Conservation (phyloP, 2,113 vertebrate genomes). For the Callopanchax toddi region DNA sequence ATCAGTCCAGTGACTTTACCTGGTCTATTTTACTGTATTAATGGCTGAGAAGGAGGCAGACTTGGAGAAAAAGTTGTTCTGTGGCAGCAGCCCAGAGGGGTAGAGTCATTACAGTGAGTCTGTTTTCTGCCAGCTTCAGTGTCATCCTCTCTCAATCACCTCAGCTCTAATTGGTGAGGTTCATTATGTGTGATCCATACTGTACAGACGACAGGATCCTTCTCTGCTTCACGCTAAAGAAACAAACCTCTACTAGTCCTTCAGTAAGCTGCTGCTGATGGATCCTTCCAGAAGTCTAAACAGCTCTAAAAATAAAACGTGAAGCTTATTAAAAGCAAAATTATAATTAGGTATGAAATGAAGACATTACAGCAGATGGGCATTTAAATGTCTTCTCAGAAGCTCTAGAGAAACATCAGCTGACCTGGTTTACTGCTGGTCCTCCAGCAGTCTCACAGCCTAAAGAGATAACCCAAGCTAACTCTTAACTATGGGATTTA, state of each 20-base stretch:
- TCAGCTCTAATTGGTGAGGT: conserved; percentile 34
- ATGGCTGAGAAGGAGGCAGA: background rate
- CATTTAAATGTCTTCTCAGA: too few species aligned
- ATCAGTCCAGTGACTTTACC: background rate
- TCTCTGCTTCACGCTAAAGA: background rate
- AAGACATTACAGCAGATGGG: too few species aligned
- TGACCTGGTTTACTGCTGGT: too few species aligned
- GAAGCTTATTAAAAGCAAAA: too few species aligned
- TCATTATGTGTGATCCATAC: conserved; percentile 27
- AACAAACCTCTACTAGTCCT: background rate
- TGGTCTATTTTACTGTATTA: conserved; percentile 10
- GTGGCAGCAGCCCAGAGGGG: conserved; percentile 25
- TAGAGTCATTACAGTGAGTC: conserved; percentile 9
- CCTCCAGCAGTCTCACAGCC: too few species aligned
- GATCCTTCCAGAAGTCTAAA: background rate
- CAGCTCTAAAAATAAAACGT: background rate
- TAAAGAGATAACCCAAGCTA: too few species aligned
- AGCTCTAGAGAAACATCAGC: too few species aligned
- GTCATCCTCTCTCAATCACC: conserved; percentile 41
- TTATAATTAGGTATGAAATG: too few species aligned
- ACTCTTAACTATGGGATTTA: too few species aligned
- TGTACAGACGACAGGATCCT: conserved; percentile 9
- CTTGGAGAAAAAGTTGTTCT: background rate
- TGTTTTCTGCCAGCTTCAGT: conserved; percentile 44
- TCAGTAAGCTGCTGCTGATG: background rate